Evolutionary conservation across 2,888 invertebrate species (phyloP).

Genomic region (Serripes groenlandicus): DNA sequence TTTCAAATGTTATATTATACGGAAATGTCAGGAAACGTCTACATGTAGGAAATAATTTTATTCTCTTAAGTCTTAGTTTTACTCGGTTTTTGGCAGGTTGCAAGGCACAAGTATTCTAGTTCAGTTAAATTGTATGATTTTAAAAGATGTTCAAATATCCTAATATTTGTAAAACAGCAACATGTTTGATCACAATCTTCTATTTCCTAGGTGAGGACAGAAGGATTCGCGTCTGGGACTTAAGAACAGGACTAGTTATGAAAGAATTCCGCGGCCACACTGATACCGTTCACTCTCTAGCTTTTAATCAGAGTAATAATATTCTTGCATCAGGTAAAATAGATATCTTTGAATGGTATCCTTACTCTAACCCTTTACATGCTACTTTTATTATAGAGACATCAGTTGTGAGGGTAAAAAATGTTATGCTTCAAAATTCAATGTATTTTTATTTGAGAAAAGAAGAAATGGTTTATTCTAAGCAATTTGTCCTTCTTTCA

Average conservation of each 20-base stretch:
- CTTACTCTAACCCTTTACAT: not conserved
- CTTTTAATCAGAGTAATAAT: slow-evolving; percentile 89
- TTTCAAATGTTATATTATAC: too few relatives aligned
- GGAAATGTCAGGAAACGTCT: too few relatives aligned
- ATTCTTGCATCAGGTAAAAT: slow-evolving; percentile 90
- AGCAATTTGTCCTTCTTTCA: not conserved
- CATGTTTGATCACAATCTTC: too few relatives aligned
- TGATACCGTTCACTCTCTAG: slow-evolving; percentile 89
- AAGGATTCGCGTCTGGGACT: slow-evolving; percentile 91
- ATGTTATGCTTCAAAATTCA: not conserved
- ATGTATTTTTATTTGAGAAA: not conserved
- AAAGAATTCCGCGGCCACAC: slow-evolving; percentile 90
- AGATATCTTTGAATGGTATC: too few relatives aligned
- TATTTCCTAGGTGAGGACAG: slow-evolving; percentile 91
- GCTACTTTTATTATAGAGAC: too few relatives aligned
- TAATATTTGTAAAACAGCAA: too few relatives aligned
- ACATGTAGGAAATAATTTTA: too few relatives aligned
- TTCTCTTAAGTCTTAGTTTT: too few relatives aligned
- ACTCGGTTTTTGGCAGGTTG: too few relatives aligned
- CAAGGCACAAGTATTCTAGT: too few relatives aligned
- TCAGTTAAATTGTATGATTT: too few relatives aligned
- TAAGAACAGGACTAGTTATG: slow-evolving; percentile 89
- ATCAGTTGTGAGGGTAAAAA: not conserved
- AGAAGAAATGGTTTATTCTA: not conserved
- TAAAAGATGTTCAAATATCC: too few relatives aligned